Evolutionary conservation across 2,113 vertebrate genomes (phyloP).

Genomic region (Catagonus wagneri): DNA sequence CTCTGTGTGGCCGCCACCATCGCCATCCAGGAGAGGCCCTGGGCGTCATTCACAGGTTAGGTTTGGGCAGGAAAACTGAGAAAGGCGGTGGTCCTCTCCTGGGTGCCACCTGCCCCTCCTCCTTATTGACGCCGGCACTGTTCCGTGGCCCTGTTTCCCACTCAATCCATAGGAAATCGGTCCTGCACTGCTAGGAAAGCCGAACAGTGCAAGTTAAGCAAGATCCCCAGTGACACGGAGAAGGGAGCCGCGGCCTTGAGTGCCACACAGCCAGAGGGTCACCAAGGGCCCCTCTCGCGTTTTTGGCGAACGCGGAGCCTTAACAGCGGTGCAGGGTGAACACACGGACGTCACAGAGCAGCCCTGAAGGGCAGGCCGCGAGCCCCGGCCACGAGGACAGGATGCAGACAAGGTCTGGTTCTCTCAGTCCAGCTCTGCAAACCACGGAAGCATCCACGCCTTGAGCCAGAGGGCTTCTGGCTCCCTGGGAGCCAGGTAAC

Average conservation of each 20-base stretch:
- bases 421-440: rapidly evolving
- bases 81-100: not conserved
- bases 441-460: not conserved
- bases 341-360: slow-evolving; percentile 64
- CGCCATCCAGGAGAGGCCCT: not conserved
- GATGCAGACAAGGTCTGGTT: slow-evolving; percentile 21
- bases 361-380: slow-evolving; percentile 36
- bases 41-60: not conserved
- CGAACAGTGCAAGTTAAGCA: slow-evolving; percentile 81
- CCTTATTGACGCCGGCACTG: not conserved
- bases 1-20: not conserved
- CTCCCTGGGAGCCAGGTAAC: not conserved
- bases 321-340: slow-evolving; percentile 80
- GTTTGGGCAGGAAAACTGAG: not conserved
- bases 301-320: slow-evolving; percentile 78
- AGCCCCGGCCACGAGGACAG: slow-evolving; percentile 46
- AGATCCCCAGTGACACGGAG: slow-evolving; percentile 83
- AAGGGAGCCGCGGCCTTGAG: slow-evolving; percentile 79
- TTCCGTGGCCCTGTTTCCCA: slow-evolving; percentile 21
- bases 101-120: not conserved
- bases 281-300: slow-evolving; percentile 73
- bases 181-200: slow-evolving; percentile 79
- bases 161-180: slow-evolving; percentile 83
- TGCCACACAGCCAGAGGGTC: slow-evolving; percentile 73
- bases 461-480: no score